Conservation (phyloP, 2,888 invertebrate species). For the Lycia hirtaria region DNA sequence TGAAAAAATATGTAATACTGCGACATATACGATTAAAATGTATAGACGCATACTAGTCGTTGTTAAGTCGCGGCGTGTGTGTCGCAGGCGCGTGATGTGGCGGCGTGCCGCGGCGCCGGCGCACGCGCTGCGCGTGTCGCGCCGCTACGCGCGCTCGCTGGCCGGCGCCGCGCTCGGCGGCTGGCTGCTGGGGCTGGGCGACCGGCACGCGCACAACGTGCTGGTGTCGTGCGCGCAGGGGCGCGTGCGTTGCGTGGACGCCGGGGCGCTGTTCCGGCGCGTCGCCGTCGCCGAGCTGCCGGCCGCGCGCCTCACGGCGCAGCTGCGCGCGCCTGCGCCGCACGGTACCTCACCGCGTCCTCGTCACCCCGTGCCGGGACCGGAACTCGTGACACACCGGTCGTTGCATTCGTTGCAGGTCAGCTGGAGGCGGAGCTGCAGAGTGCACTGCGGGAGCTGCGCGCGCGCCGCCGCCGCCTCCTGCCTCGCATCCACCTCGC, state of each 20-base stretch:
- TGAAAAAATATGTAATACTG: too few species aligned
- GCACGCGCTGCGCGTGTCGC: conserved; percentile 45
- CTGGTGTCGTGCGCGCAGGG: conserved; percentile 42
- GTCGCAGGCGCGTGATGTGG: conserved; percentile 21
- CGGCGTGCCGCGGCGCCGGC: conserved; percentile 10
- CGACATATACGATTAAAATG: too few species aligned
- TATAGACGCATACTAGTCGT: too few species aligned
- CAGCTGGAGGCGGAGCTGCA: conserved; percentile 2
- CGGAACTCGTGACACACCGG: neutral
- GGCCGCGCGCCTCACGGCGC: conserved; percentile 53
- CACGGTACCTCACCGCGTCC: neutral
- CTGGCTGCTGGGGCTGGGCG: conserved; percentile 17
- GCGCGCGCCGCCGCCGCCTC: conserved; percentile 4
- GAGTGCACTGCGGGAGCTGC: neutral
- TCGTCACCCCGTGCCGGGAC: conserved; percentile 41
- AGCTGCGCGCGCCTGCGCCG: conserved; percentile 47
- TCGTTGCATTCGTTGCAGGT: conserved; percentile 4
- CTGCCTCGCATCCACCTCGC: neutral
- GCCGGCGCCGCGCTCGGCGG: conserved; percentile 24
- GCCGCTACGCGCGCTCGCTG: conserved; percentile 10
- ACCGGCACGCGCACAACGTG: neutral
- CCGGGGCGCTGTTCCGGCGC: conserved; percentile 16
- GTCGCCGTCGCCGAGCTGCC: conserved; percentile 50
- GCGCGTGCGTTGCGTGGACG: conserved; percentile 29
- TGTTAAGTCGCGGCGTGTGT: neutral